phyloP scores from a whole-genome alignment of 2,888 invertebrate genomes.

The Acrobasis suavella region DNA sequence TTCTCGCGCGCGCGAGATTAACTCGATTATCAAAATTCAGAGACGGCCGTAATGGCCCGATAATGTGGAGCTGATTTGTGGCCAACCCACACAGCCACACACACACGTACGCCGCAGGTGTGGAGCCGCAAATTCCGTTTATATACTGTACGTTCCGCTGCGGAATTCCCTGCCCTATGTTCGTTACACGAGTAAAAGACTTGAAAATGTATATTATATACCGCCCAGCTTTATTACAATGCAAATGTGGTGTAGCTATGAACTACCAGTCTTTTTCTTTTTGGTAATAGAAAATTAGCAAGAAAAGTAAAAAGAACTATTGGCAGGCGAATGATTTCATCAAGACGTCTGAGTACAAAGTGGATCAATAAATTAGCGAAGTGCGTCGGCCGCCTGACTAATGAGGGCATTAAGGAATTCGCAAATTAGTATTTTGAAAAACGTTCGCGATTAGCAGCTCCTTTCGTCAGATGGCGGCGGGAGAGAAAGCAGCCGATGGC shows the following conservation, averaged over 20 bases:
- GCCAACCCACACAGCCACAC: conserved; percentile 25
- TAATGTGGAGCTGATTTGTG: conserved; percentile 48
- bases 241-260: too few relatives aligned
- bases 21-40: conserved; percentile 58
- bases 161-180: not conserved
- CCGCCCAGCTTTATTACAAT: too few relatives aligned
- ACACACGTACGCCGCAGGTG: not conserved
- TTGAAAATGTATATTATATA: not conserved
- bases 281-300: too few relatives aligned
- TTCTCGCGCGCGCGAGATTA: conserved; percentile 43
- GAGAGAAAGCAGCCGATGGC: not conserved
- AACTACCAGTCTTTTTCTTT: too few relatives aligned
- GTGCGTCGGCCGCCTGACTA: conserved; percentile 23
- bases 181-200: not conserved
- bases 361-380: conserved; percentile 1
- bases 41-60: conserved; percentile 47
- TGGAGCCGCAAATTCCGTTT: not conserved
- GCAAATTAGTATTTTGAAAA: conserved; percentile 38
- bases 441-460: conserved; percentile 24
- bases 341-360: not conserved
- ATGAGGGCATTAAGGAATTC: conserved; percentile 37
- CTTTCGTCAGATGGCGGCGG: conserved; percentile 18
- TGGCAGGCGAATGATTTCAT: not conserved
- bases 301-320: not conserved
- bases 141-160: not conserved